A percentile compares a stretch with the other conserved stretches of the same genome.
Conservation (phyloP, 2,113 vertebrate species). For the Pseudolaguvia tuberculata region DNA sequence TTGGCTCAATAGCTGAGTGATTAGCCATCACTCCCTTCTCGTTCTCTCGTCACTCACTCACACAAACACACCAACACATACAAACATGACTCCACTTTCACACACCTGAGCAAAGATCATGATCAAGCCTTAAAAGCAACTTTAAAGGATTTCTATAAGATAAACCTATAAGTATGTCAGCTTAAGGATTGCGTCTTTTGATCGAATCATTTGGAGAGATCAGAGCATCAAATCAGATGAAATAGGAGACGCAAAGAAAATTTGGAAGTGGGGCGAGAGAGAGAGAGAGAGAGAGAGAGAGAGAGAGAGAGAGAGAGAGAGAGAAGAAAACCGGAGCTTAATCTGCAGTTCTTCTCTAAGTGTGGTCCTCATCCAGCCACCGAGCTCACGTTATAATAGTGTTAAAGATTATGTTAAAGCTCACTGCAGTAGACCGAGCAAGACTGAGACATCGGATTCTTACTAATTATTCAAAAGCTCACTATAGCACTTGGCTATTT, state of each 20-base stretch:
- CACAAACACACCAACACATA: background rate
- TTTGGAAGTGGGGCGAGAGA: background rate
- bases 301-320: background rate
- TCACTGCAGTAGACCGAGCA: background rate
- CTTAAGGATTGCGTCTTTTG: background rate
- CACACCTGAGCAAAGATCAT: conserved; percentile 10
- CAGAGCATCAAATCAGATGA: background rate
- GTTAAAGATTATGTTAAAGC: conserved; percentile 33
- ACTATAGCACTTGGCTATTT: conserved; percentile 16
- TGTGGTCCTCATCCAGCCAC: conserved; percentile 12
- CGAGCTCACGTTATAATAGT: conserved; percentile 10
- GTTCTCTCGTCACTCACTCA: too few relatives aligned
- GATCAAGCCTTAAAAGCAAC: background rate
- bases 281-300: background rate
- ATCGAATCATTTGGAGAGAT: background rate
- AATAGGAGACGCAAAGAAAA: background rate
- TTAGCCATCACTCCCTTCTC: conserved; percentile 10
- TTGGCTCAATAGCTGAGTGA: conserved; percentile 19
- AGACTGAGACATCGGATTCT: conserved; percentile 12
- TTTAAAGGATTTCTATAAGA: conserved; percentile 4
- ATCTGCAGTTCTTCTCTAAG: conserved; percentile 23
- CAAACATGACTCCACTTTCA: conserved; percentile 4
- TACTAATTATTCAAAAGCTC: conserved; percentile 36
- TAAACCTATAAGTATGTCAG: too few relatives aligned
- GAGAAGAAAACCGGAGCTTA: background rate